Percentiles rank a stretch among this genome's conserved stretches.
Evolutionary conservation across 1,140 invertebrate species (phyloP).

Genomic region (Protaetia brevitarsis): DNA sequence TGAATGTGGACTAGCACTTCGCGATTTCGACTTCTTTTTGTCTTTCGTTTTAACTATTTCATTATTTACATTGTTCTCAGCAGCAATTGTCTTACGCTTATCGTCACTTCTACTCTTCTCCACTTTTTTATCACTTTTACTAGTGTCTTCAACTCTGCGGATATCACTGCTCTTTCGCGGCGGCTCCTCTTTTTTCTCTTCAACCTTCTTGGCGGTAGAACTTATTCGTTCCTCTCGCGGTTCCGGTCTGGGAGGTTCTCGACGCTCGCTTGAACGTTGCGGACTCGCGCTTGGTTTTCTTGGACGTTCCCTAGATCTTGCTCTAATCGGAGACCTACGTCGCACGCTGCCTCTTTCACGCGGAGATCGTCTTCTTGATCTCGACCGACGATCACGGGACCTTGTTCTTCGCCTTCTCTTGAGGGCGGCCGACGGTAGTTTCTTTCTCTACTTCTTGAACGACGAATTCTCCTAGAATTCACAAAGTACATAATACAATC

Average conservation of each 20-base stretch:
- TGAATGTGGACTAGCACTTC: conserved; percentile 43
- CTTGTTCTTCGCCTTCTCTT: conserved; percentile 39
- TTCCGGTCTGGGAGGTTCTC: conserved; percentile 29
- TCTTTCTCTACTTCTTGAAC: conserved; percentile 40
- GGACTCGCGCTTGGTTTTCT: conserved; percentile 41
- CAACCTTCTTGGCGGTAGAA: conserved; percentile 34
- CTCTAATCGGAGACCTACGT: conserved; percentile 38
- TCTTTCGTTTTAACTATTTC: conserved; percentile 33
- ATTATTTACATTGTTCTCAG: conserved; percentile 26
- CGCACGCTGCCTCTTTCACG: conserved; percentile 38
- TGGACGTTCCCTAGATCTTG: conserved; percentile 33
- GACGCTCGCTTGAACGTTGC: conserved; percentile 25
- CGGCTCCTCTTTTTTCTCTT: conserved; percentile 30
- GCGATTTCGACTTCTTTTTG: conserved; percentile 41
- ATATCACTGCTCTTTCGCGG: conserved; percentile 35
- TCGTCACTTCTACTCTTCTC: conserved; percentile 29
- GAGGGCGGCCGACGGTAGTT: conserved; percentile 34
- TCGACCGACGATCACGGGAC: conserved; percentile 40
- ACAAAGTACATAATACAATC: no score
- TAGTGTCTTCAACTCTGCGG: conserved; percentile 16
- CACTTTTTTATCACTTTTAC: conserved; percentile 25
- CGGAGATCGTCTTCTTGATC: conserved; percentile 39
- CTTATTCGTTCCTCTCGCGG: not conserved
- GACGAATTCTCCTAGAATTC: conserved; percentile 37
- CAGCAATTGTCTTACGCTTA: conserved; percentile 31